Percentiles rank a stretch among this genome's conserved stretches.
Evolutionary conservation across 30 jellyfish, hydroid and myxozoan species (phyloP).

Genomic region (Aurelia aurita complex sp. Pacific): DNA sequence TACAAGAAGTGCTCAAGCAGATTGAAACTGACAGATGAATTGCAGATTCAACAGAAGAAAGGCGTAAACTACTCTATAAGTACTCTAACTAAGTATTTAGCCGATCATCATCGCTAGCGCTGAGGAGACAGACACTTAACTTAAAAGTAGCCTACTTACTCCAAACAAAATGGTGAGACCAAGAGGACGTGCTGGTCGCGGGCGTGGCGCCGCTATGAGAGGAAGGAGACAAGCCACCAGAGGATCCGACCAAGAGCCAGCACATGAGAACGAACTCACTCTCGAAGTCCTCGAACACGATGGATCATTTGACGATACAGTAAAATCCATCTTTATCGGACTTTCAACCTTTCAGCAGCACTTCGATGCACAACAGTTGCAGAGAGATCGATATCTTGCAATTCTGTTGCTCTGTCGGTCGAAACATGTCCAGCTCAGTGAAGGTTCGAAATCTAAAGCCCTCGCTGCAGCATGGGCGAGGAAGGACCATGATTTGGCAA

Average conservation of each 20-base stretch:
- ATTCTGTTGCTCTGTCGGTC: conserved; percentile 19
- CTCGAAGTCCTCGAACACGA: too few relatives aligned
- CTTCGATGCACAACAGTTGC: conserved; percentile 30
- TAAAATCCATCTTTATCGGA: conserved; percentile 15
- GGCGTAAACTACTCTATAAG: too few relatives aligned
- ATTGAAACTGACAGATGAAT: too few relatives aligned
- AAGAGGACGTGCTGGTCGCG: background rate
- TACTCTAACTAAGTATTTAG: too few relatives aligned
- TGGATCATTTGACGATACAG: conserved; percentile 21
- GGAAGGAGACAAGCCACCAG: background rate
- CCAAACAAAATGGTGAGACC: background rate
- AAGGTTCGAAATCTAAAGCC: conserved; percentile 42
- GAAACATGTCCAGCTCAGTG: conserved; percentile 14
- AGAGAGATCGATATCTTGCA: conserved; percentile 55
- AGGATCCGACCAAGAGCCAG: background rate
- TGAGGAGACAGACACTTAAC: too few relatives aligned
- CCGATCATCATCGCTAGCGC: too few relatives aligned
- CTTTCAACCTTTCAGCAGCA: conserved; percentile 50
- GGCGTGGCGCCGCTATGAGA: background rate
- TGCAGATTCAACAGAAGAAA: too few relatives aligned
- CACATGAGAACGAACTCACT: background rate
- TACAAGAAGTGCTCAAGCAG: too few relatives aligned
- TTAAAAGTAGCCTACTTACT: too few relatives aligned
- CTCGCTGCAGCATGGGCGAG: conserved; percentile 84
- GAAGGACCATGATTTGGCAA: conserved; percentile 46